Percentiles rank a stretch among this genome's conserved stretches.
phyloP scores from a whole-genome alignment of 2,113 vertebrate genomes.

The Scatophagus argus region DNA sequence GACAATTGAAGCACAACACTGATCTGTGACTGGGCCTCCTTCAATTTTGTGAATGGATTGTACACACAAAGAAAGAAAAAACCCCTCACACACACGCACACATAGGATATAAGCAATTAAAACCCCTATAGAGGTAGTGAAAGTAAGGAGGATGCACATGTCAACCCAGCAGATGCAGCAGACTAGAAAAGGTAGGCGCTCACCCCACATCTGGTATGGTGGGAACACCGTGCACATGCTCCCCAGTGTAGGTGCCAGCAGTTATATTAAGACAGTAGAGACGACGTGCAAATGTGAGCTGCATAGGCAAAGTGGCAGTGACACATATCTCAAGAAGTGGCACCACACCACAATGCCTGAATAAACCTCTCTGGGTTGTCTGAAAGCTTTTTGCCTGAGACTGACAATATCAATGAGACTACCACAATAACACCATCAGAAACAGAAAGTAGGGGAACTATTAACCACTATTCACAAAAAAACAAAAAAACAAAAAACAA shows the following conservation, averaged over 20 bases:
- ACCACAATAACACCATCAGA: background rate
- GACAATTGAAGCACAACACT: slow-evolving; percentile 44
- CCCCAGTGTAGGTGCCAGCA: background rate
- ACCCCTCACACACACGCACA: background rate
- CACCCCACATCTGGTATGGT: background rate
- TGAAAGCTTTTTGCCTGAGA: background rate
- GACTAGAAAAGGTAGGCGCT: background rate
- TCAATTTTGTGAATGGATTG: slow-evolving; percentile 14
- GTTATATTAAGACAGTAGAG: background rate
- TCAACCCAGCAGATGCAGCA: background rate
- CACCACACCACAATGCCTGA: background rate
- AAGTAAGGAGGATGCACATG: background rate
- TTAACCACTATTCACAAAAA: too few species aligned
- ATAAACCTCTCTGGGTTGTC: background rate
- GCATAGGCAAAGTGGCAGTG: background rate
- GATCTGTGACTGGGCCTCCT: slow-evolving; percentile 28
- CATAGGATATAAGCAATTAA: background rate
- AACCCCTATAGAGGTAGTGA: background rate
- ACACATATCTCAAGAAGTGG: background rate
- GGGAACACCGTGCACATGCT: background rate
- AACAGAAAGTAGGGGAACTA: background rate
- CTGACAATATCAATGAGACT: background rate
- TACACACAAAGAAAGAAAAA: background rate
- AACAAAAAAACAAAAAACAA: too few species aligned
- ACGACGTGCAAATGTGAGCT: background rate